phyloP scores from a whole-genome alignment of 2,113 vertebrate species.

The Cephalopterus ornatus region DNA sequence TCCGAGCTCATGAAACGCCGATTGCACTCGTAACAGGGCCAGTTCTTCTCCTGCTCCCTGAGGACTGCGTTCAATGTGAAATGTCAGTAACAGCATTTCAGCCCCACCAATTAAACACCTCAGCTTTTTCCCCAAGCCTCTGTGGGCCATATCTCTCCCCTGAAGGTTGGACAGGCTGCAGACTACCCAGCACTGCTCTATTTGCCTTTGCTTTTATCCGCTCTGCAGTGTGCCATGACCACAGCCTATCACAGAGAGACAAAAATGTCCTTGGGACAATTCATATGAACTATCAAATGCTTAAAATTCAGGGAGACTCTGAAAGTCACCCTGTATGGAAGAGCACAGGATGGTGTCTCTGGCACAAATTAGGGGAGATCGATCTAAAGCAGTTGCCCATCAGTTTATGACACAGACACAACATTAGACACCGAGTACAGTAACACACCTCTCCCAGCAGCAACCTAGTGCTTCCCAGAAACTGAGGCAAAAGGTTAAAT shows the following conservation, averaged over 20 bases:
- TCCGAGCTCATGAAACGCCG: constrained; percentile 95
- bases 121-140: neutral
- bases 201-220: neutral
- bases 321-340: neutral
- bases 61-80: constrained; percentile 72
- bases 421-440: neutral
- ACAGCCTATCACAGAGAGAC: neutral
- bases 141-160: neutral
- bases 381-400: neutral
- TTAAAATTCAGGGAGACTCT: neutral
- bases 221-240: neutral
- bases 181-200: neutral
- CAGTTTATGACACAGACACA: neutral
- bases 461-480: neutral
- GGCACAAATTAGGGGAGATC: neutral
- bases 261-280: neutral
- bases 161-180: neutral
- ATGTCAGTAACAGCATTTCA: neutral
- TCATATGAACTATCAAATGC: neutral
- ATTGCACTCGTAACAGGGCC: constrained; percentile 97
- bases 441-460: neutral
- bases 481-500: neutral
- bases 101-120: neutral
- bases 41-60: constrained; percentile 95
- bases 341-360: neutral